phyloP scores from a whole-genome alignment of 2,888 invertebrate genomes.

The Epinotia nisella region DNA sequence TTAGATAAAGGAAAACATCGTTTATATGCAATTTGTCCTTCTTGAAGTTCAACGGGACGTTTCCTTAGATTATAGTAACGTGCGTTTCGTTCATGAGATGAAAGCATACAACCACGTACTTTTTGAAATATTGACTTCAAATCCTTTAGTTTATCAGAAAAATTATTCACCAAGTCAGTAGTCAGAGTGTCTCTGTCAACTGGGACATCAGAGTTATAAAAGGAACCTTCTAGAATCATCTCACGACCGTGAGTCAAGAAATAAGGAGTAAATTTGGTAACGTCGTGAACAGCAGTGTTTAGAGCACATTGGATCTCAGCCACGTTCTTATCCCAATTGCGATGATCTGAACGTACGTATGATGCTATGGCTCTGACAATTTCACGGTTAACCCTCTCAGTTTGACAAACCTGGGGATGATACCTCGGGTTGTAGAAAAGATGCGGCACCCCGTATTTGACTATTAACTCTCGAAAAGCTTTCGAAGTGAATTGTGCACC shows the following conservation, averaged over 20 bases:
- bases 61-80: background rate
- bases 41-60: background rate
- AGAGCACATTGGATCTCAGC: slow-evolving; percentile 5
- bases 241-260: background rate
- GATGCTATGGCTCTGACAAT: background rate
- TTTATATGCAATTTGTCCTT: background rate
- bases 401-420: too few relatives aligned
- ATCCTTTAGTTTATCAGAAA: background rate
- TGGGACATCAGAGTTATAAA: background rate
- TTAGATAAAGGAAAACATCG: too few relatives aligned
- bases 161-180: background rate
- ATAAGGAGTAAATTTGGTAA: background rate
- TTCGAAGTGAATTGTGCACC: background rate
- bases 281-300: background rate
- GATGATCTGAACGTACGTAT: background rate
- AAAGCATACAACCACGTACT: too few relatives aligned
- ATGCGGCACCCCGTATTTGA: too few relatives aligned
- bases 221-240: background rate
- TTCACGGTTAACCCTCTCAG: too few relatives aligned
- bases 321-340: slow-evolving; percentile 1
- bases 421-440: too few relatives aligned
- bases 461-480: too few relatives aligned
- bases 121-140: background rate
- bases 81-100: background rate
- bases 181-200: background rate